Conservation (phyloP, 1,140 invertebrate species). For the Drosophila lowei region DNA sequence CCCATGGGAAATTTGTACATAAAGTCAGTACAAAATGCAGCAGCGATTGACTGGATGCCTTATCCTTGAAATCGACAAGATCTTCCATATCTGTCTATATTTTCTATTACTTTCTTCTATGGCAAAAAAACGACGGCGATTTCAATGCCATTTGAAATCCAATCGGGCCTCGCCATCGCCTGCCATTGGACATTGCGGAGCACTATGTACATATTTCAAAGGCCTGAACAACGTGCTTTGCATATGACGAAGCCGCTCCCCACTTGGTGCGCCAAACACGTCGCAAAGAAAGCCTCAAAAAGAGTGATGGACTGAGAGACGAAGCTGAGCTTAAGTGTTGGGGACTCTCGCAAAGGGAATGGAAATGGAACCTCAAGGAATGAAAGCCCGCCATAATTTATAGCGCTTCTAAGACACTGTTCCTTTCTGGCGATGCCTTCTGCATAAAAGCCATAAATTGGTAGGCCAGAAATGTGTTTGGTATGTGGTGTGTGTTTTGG, state of each 20-base stretch:
- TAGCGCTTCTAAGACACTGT: slow-evolving; percentile 20
- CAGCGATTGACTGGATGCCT: too few relatives aligned
- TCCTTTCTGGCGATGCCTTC: slow-evolving; percentile 24
- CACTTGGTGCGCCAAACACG: slow-evolving; percentile 59
- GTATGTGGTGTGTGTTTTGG: not conserved
- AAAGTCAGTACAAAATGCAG: too few relatives aligned
- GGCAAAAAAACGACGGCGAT: too few relatives aligned
- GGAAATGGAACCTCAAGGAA: too few relatives aligned
- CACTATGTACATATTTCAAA: not conserved
- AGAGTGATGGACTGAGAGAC: not conserved
- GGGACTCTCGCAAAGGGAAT: too few relatives aligned
- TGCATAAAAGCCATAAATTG: slow-evolving; percentile 36
- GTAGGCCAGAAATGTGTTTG: slow-evolving; percentile 16
- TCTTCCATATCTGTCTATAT: too few relatives aligned
- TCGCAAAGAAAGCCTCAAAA: slow-evolving; percentile 11
- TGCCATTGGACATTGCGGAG: not conserved
- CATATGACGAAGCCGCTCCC: slow-evolving; percentile 34
- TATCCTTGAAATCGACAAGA: too few relatives aligned
- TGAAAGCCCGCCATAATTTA: slow-evolving; percentile 11
- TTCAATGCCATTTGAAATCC: too few relatives aligned
- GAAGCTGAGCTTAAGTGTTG: not conserved
- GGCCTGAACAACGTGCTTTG: slow-evolving; percentile 45
- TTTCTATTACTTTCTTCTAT: too few relatives aligned
- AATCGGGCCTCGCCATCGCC: too few relatives aligned
- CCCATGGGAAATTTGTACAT: too few relatives aligned